phyloP scores from a whole-genome alignment of 2,888 invertebrate genomes.

The Cosmia pyralina region DNA sequence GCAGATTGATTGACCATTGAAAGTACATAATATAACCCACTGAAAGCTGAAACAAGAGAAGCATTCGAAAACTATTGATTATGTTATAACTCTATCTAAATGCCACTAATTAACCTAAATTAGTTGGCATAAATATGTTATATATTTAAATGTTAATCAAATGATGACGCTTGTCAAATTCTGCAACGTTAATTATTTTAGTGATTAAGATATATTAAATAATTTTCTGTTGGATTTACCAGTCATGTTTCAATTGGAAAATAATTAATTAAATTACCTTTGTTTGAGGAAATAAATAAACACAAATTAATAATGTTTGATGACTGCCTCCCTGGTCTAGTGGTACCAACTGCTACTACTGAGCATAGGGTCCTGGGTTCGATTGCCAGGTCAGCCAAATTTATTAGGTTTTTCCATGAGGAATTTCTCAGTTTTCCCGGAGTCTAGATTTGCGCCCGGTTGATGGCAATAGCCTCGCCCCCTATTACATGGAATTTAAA shows the following conservation, averaged over 20 bases:
- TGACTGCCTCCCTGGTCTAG: not conserved
- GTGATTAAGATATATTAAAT: not conserved
- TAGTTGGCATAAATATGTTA: not conserved
- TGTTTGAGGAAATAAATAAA: not conserved
- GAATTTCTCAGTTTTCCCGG: no score
- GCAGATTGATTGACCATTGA: no score
- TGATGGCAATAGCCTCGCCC: not conserved
- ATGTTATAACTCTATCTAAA: not conserved
- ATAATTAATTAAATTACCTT: not conserved
- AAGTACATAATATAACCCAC: not conserved
- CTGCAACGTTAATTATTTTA: slow-evolving; percentile 1
- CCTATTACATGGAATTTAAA: no score
- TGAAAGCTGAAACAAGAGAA: not conserved
- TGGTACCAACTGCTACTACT: not conserved
- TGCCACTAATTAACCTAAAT: not conserved
- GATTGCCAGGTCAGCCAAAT: not conserved
- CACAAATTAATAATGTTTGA: not conserved
- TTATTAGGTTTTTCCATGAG: no score
- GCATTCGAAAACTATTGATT: not conserved
- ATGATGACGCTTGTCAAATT: not conserved
- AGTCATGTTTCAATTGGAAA: not conserved
- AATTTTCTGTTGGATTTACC: not conserved
- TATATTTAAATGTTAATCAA: not conserved
- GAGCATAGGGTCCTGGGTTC: not conserved
- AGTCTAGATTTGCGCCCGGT: no score